Evolutionary conservation across 2,113 vertebrate species (phyloP), one percentile per base, ranked within the genome.

Genomic region (Indicator indicator): DNA sequence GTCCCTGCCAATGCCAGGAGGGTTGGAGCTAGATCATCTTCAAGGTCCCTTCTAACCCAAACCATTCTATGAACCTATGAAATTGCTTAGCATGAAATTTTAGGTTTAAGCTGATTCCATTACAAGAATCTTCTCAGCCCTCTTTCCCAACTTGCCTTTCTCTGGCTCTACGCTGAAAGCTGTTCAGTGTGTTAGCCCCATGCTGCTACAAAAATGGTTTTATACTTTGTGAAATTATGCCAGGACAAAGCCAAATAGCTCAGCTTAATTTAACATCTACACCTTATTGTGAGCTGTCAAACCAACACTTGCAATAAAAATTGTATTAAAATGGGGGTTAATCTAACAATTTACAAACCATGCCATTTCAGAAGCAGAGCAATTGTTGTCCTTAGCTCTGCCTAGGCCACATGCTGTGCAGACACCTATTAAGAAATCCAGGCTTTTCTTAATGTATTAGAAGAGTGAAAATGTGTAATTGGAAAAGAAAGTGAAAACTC

Each of bases 281-380:
- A 93, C 83, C 2, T 92, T 93, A 93, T 80, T 92, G 84, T 84
- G 90, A 91, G 91, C 90, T 63, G 96, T 92, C 94, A 87, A 82
- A 94, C 83, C 90, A 74, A 94, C 93, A 94, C 69, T 85, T 93
- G 64, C 86, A 93, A 96, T 91, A 91, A 95, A 91, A 95, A 94
- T 93, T 95, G 86, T 97, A 98, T 98, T 98, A 98, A 98, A 98
- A 98, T 96, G 88, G 96, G 96, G 97, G 98, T 98, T 98, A 98
- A 98, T 98, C 98, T 98, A 98, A 98, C 97, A 98, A 98, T 98
- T 98, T 98, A 97, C 97, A 98, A 98, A 98, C 98, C 97, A 95
- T 98, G 97, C 97, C 94, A 97, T 98, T 98, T 98, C 98, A 98
- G 98, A 95, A 98, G 97, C 96, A 96, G 83, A 95, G 82, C 79